Evolutionary conservation across 2,888 invertebrate genomes (phyloP).

Genomic region (Tenthredo amoena): DNA sequence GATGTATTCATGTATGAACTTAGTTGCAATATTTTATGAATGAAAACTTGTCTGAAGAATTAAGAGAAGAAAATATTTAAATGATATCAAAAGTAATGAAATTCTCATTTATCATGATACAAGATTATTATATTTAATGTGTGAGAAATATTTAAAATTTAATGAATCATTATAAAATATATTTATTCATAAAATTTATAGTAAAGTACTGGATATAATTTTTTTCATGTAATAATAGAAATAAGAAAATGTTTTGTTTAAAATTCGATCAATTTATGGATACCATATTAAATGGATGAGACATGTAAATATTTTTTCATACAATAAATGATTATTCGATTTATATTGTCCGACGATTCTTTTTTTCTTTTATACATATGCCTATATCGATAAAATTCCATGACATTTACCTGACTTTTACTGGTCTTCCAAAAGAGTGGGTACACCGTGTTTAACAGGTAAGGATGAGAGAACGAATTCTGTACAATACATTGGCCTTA

Average conservation of each 20-base stretch:
- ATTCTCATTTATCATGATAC: too few relatives aligned
- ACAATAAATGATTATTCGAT: not conserved
- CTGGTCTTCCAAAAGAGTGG: not conserved
- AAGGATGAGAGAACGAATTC: not conserved
- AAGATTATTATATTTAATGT: too few relatives aligned
- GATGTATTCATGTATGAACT: too few relatives aligned
- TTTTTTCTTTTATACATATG: not conserved
- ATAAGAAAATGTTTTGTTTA: not conserved
- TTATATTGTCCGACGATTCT: not conserved
- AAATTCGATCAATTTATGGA: not conserved
- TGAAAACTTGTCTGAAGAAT: too few relatives aligned
- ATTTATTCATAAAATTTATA: not conserved
- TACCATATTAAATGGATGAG: not conserved
- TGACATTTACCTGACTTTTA: not conserved
- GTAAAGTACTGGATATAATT: not conserved
- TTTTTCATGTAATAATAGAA: not conserved
- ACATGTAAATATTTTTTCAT: not conserved
- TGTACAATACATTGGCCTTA: constrained; percentile 56
- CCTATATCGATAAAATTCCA: not conserved
- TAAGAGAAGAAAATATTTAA: too few relatives aligned
- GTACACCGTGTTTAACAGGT: not conserved
- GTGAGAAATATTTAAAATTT: not conserved
- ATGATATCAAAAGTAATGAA: too few relatives aligned
- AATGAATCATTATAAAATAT: not conserved
- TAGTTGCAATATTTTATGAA: not conserved